Conservation (phyloP, 2,888 invertebrate species). For the Amiota minor region DNA sequence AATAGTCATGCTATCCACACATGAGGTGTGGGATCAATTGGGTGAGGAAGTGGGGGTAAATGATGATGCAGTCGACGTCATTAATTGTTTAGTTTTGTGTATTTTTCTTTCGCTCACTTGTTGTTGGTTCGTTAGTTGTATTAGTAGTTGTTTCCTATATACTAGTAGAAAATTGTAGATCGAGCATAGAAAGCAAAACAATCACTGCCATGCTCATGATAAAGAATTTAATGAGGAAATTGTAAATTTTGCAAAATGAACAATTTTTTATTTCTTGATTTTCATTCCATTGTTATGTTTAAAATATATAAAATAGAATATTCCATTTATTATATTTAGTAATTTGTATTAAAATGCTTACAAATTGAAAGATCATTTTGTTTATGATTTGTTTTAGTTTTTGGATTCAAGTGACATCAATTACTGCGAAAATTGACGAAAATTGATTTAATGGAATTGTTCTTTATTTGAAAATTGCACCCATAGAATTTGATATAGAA, state of each 20-base stretch:
- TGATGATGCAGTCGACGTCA: not conserved
- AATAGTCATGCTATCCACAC: too few relatives aligned
- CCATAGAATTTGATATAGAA: not conserved
- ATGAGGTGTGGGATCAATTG: too few relatives aligned
- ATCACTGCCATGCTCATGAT: constrained; percentile 36
- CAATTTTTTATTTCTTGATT: too few relatives aligned
- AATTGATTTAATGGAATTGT: constrained; percentile 15
- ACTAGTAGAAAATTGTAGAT: not conserved
- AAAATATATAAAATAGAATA: not conserved
- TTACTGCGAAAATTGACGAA: constrained; percentile 1
- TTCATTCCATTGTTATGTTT: not conserved
- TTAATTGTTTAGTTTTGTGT: constrained; percentile 15
- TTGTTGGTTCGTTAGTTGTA: not conserved
- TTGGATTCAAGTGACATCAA: not conserved
- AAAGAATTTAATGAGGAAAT: constrained; percentile 57
- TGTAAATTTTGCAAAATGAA: constrained; percentile 54
- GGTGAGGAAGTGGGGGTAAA: not conserved
- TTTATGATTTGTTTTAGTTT: not conserved
- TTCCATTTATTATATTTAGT: not conserved
- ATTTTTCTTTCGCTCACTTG: constrained; percentile 2
- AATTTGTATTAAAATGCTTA: constrained; percentile 16
- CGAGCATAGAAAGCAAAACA: constrained; percentile 20
- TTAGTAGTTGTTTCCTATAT: constrained; percentile 31
- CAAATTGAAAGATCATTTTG: not conserved
- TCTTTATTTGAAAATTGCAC: constrained; percentile 23